Conservation (phyloP, 2,113 vertebrate species). For the Dicaeum eximium region DNA sequence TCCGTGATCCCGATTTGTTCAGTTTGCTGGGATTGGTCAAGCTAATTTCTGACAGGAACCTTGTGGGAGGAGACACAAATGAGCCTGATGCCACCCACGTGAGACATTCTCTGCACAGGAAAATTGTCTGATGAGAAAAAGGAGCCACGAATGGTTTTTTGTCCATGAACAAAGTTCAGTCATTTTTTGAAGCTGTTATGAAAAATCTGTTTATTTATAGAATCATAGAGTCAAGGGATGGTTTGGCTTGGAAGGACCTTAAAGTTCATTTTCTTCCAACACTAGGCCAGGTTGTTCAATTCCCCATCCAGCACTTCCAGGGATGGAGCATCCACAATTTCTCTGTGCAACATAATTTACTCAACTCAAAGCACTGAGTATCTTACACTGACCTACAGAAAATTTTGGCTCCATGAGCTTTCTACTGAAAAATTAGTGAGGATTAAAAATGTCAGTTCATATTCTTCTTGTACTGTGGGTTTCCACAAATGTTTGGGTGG, state of each 20-base stretch:
- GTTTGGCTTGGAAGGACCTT: background rate
- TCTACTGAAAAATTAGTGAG: background rate
- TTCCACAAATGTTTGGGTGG: background rate
- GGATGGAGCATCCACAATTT: background rate
- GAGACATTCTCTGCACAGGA: background rate
- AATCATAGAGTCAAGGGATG: background rate
- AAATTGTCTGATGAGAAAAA: background rate
- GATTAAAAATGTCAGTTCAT: background rate
- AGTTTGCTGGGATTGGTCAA: background rate
- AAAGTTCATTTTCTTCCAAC: background rate
- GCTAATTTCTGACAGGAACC: background rate
- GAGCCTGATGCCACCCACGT: accelerated
- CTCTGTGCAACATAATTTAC: background rate
- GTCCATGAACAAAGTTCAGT: background rate
- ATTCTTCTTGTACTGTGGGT: background rate
- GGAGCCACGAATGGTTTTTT: accelerated
- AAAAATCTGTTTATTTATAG: background rate
- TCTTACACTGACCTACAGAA: background rate
- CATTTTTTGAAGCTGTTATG: background rate
- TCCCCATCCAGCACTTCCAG: background rate
- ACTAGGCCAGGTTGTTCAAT: accelerated
- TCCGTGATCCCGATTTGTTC: background rate
- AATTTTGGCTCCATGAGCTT: background rate
- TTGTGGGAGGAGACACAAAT: accelerated
- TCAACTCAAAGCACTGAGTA: accelerated